Evolutionary conservation across 35 echinoderm and acorn worm species (phyloP).

Genomic region (Heliocidaris tuberculata): DNA sequence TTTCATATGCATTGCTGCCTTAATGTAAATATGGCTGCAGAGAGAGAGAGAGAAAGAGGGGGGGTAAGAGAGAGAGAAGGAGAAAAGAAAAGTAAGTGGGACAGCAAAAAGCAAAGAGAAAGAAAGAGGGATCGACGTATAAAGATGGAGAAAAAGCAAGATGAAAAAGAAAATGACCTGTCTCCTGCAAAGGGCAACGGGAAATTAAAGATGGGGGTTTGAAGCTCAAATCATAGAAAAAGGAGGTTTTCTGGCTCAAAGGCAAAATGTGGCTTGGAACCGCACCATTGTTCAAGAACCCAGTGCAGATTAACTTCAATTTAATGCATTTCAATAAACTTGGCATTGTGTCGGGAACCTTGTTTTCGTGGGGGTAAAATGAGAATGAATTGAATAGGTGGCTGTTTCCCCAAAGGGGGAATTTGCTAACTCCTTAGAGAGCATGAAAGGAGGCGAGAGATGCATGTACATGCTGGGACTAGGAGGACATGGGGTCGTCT

Average conservation of each 20-base stretch:
- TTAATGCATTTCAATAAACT: constrained; percentile 25
- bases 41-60: no score
- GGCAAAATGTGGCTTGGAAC: constrained; percentile 51
- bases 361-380: constrained; percentile 16
- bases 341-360: constrained; percentile 28
- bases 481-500: not conserved
- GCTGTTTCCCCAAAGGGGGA: not conserved
- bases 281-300: not conserved
- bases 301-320: constrained; percentile 35
- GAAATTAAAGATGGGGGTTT: constrained; percentile 39
- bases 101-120: not conserved
- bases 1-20: no score
- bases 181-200: constrained; percentile 8
- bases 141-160: not conserved
- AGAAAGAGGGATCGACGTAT: not conserved
- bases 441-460: not conserved
- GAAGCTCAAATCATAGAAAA: constrained; percentile 2
- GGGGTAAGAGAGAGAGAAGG: no score
- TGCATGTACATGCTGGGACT: not conserved
- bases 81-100: no score
- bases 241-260: not conserved
- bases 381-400: constrained; percentile 20
- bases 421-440: constrained; percentile 1
- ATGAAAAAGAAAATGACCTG: not conserved
- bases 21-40: no score